Base-by-base conservation (phyloP, 2,797 vertebrate genomes). In the Siniperca scherzeri region DNA sequence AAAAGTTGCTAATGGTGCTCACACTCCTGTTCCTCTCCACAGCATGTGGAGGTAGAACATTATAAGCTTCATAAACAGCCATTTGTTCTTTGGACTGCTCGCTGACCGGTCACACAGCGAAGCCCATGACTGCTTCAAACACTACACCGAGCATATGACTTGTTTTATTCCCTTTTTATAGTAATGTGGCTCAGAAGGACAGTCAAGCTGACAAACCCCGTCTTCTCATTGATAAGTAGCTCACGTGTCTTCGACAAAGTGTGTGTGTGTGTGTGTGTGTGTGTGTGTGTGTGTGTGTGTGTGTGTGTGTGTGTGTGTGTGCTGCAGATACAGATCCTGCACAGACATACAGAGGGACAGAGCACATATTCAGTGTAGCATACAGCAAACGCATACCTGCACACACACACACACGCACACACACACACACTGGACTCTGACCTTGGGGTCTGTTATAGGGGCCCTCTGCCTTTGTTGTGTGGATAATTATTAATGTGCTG, bases 401-500 rank as follows among this genome's bases (percentile, higher is more conserved):
- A 74, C 44, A 70, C 56, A 33, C 61, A 48, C 44, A 19, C 52
- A 30, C 67, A n/a, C 25, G 33, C 69, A 59, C 48, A 27, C 55
- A 53, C 44, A 25, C 56, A 67, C 61, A 50, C 71, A 52, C 57
- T 80, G 89, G 85, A 93, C 88, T 85, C 78, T 77, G 88, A 92
- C 83, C 90, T 67, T 3, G 12, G 70, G 73, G 74, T 86, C 82
- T 68, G 71, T 50, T 62, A 19, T 36, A 53, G 52, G 76, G 85
- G 67, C 81, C 77, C 78, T 75, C 69, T 50, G 56, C 75, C 81
- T 94, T 86, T 90, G 87, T 87, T 84, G 77, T 62, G 69, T 87
- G 74, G 77, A 86, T 81, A 90, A 90, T 88, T 83, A 91, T 89
- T 87, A 81, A 91, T 89, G 84, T 61, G 44, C 30, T 25, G 65